Base-by-base conservation (phyloP, 2,888 invertebrate genomes). In the Leptinotarsa haldemani region DNA sequence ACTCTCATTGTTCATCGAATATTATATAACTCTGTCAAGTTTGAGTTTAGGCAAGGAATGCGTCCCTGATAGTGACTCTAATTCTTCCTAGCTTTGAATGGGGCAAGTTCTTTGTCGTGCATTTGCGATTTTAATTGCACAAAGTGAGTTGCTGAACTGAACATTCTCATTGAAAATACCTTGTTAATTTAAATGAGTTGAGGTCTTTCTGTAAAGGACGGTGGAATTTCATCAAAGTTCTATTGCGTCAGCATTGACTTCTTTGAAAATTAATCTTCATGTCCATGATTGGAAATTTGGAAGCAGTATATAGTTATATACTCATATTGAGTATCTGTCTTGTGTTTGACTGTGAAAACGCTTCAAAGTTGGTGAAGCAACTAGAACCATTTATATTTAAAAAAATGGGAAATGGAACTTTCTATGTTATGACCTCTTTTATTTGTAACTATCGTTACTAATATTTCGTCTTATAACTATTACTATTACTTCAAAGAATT, bases 111-210 rank as follows among this genome's bases (percentile, higher is more conserved):
- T 68, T 52, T 68, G 68, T 68, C n/a, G 61, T 30, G 40, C 40
- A 61, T 20, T 68, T 58, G 18, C 68, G 30, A 68, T 58, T 68
- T 56, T 58, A 56, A 68, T 56, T 56, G 68, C 56, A 56, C 56
- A 56, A 68, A 68, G 56, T 68, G 68, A 56, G 30, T 68, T 46
- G 68, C 56, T 56, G 68, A 56, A 46, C 68, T 56, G 68, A 68
- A 68, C 56, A 56, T 48, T 68, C 30, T 52, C 20, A 56, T 68
- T 68, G 46, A 48, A 56, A 56, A 46, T 46, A 56, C 18, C 56
- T 52, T 67, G 53, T 15, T 22, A 67, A 68, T 68, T 61, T 40
- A 30, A 40, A 40, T 30, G n/a, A 13, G 25, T 61, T 61, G 16
- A n/a, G 61, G 25, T 30, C 61, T 40, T 40, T 61, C 12, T 30